Evolutionary conservation across 2,113 vertebrate genomes (phyloP), one percentile per base, ranked within the genome.

Genomic region (Ptychochromis oligacanthus): DNA sequence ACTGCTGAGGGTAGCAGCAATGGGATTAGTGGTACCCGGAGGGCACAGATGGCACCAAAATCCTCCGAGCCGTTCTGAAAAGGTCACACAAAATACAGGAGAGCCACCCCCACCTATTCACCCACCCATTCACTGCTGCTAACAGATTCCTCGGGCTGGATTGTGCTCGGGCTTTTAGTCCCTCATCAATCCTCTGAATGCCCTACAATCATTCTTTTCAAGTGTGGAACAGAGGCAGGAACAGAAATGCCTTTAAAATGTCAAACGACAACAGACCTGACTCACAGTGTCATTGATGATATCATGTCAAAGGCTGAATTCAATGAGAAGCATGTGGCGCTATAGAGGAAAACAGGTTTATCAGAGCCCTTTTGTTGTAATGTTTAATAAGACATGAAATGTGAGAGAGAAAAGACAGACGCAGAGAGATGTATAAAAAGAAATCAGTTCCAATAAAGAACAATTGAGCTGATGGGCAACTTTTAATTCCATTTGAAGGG

Each of bases 11-110:
- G 87, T 59, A 83, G 90, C 87, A 86, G 84, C 87, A 43, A 81
- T 64, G 90, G 93, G 92, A 94, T 94, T 93, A 95, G 59, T 76
- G 88, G 72, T 86, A 85, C 93, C 93, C 77, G 79, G 85, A 83
- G 91, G 91, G 93, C 87, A 88, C 95, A 94, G 93, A 94, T 95
- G 95, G 93, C 85, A 89, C 79, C 14, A 4, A 90, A 88, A 91
- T 90, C 90, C 90, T 89, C 77, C 10, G 90, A 87, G 90, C 87
- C 26, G 7, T 77, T 72, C 67, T 81, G 79, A 91, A 93, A 94
- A 94, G 94, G 94, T 93, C 93, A 93, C 85, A 64, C n/a, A 83
- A 86, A 87, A 92, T 81, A 87, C 70, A 89, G 79, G 80, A 82
- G 79, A 54, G 57, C 78, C 83, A 72, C 78, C 79, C 40, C 75